phyloP scores from a whole-genome alignment of 2,797 vertebrate genomes.

The Sebastes iracundus region DNA sequence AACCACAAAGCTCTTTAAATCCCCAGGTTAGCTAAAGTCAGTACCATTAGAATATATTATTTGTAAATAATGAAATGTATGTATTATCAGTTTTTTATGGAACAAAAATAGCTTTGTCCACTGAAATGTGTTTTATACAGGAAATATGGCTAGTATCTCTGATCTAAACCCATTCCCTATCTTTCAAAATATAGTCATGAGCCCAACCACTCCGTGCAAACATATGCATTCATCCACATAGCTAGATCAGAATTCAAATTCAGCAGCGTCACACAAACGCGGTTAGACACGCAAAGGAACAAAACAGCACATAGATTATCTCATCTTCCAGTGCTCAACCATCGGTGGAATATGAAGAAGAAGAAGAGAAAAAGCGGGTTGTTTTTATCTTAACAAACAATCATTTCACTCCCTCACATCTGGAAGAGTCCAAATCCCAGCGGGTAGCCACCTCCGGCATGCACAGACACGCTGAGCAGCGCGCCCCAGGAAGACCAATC shows the following conservation, averaged over 20 bases:
- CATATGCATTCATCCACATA: neutral
- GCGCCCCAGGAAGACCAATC: conserved; percentile 54
- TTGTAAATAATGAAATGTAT: neutral
- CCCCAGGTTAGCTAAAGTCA: neutral
- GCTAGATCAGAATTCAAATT: neutral
- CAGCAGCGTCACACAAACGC: neutral
- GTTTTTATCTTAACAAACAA: conserved; percentile 25
- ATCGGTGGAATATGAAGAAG: neutral
- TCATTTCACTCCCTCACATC: conserved; percentile 38
- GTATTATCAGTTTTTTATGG: neutral
- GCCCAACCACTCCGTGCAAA: neutral
- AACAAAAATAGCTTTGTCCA: neutral
- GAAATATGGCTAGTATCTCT: neutral
- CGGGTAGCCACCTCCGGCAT: conserved; percentile 44
- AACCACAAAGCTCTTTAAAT: neutral
- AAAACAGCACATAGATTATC: neutral
- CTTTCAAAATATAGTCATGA: neutral
- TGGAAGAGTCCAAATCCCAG: conserved; percentile 62
- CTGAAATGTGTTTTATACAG: neutral
- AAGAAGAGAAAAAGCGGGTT: neutral
- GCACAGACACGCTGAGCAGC: conserved; percentile 34
- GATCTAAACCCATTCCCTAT: neutral
- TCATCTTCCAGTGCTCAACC: neutral
- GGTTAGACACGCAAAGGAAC: neutral
- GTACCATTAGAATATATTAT: neutral